These are phyloP conservation scores for Camponotus floridanus DNA, from an alignment of 1,140 invertebrate genomes.

Conservation along the genomic window DNA sequence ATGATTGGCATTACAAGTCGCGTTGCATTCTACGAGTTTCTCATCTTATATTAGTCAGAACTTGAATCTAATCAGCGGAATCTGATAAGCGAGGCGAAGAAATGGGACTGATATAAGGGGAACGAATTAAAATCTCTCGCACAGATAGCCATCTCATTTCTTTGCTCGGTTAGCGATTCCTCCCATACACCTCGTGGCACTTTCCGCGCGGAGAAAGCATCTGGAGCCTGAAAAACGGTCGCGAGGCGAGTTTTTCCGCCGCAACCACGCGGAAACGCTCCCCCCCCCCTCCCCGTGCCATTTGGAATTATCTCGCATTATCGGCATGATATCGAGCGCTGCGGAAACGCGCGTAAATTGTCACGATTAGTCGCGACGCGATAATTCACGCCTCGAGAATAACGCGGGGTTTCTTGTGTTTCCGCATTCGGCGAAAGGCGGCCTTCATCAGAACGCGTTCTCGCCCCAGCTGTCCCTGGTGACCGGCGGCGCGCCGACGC, in stretches of 20 bases:
- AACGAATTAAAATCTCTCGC: background rate
- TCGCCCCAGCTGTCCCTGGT: slow-evolving; percentile 83
- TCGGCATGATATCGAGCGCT: background rate
- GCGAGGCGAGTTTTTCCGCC: slow-evolving; percentile 9
- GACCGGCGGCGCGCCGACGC: slow-evolving; percentile 79
- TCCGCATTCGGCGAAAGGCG: slow-evolving; percentile 66
- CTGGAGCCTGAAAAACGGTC: background rate
- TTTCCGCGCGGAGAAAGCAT: background rate
- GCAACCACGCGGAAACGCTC: background rate
- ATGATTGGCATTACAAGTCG: background rate
- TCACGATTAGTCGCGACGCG: background rate
- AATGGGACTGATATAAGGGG: background rate
- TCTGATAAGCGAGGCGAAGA: background rate
- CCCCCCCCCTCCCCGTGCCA: background rate
- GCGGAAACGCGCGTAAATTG: background rate
- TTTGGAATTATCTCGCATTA: slow-evolving; percentile 19
- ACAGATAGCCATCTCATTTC: background rate
- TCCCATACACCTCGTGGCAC: background rate
- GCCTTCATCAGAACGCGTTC: slow-evolving; percentile 82
- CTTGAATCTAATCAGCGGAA: background rate
- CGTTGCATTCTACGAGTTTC: background rate
- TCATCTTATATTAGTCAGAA: background rate
- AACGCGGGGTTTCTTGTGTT: slow-evolving; percentile 11
- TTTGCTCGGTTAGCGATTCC: background rate
- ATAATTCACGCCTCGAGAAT: background rate